Evolutionary conservation across 1,140 invertebrate genomes (phyloP), one percentile per base, ranked within the genome.

Genomic region (Diabrotica virgifera): DNA sequence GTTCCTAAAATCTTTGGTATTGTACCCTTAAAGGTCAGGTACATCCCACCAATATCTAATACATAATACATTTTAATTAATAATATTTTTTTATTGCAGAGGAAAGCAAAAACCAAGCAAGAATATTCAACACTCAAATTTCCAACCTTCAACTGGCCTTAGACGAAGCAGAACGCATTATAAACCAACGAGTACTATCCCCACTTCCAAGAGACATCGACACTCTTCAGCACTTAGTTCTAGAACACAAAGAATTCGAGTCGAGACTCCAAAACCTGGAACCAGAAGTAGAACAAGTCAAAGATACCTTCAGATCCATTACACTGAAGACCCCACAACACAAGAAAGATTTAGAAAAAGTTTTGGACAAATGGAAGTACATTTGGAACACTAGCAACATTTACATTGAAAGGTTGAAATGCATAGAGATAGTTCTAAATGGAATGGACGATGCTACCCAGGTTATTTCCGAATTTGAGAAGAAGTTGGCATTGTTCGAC

Each of bases 301-400:
- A 95, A 79, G 85, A 88, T 64, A 92, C 90, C 5, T 95, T 93
- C 83, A 87, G 89, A 68, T 86, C 83, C 46, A 90, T 95, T 55
- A 89, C 90, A 0, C 78, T 90, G 40, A 96, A 96, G 80, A 96
- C 94, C 0, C 92, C 93, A 0, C 89, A 90, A 40, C 89, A 96
- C 78, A 94, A 97, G 79, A 90, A 93, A 77, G 93, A 90, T 72
- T 84, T 95, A 62, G 93, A 97, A 75, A 89, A 89, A 66, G 85
- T 97, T 0, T 87, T 92, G 73, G 89, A 90, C 70, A 93, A 95
- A 71, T 98, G 95, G 96, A 95, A 96, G 76, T 87, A 90, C 66
- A 83, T 97, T 64, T 94, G 93, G 87, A 90, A 89, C 61, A 82
- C 90, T 60, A 94, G 92, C 51, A 89, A 90, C 74, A 80, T 96